Conservation (phyloP, 2,113 vertebrate species). For the Nerophis ophidion region DNA sequence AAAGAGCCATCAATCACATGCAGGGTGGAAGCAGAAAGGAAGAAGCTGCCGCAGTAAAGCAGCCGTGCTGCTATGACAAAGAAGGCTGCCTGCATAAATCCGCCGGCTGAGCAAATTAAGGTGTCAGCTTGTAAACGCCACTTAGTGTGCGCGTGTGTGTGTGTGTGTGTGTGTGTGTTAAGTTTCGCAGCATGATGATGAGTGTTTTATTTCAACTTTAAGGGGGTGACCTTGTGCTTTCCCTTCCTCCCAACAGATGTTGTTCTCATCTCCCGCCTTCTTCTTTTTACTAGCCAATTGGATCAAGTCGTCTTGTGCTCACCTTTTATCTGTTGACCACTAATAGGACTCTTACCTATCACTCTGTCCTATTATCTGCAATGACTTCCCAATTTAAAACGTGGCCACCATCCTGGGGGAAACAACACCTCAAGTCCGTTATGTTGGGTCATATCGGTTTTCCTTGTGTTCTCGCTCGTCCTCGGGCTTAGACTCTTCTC, state of each 20-base stretch:
- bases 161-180: conserved; percentile 33
- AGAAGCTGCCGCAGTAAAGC: conserved; percentile 35
- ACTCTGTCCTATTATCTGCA: conserved; percentile 21
- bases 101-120: conserved; percentile 49
- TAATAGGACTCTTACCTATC: conserved; percentile 35
- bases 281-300: conserved; percentile 27
- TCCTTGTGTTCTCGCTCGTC: conserved; percentile 35
- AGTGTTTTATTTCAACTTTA: conserved; percentile 34
- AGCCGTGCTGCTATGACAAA: conserved; percentile 33
- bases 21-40: conserved; percentile 16
- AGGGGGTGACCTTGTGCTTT: conserved; percentile 54
- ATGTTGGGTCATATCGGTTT: conserved; percentile 44
- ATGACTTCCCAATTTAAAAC: conserved; percentile 46
- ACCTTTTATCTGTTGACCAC: conserved; percentile 37
- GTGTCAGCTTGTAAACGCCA: conserved; percentile 56
- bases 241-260: conserved; percentile 13
- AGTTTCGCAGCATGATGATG: conserved; percentile 33
- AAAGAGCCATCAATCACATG: conserved; percentile 62
- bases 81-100: conserved; percentile 56
- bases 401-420: conserved; percentile 26
- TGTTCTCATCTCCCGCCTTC: conserved; percentile 22
- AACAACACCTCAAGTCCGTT: conserved; percentile 39
- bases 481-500: conserved; percentile 40
- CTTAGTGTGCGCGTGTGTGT: conserved; percentile 28
- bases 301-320: conserved; percentile 41